These are phyloP conservation scores for Aegithalos caudatus DNA, from an alignment of 2,113 vertebrate species.

Conservation along the genomic window DNA sequence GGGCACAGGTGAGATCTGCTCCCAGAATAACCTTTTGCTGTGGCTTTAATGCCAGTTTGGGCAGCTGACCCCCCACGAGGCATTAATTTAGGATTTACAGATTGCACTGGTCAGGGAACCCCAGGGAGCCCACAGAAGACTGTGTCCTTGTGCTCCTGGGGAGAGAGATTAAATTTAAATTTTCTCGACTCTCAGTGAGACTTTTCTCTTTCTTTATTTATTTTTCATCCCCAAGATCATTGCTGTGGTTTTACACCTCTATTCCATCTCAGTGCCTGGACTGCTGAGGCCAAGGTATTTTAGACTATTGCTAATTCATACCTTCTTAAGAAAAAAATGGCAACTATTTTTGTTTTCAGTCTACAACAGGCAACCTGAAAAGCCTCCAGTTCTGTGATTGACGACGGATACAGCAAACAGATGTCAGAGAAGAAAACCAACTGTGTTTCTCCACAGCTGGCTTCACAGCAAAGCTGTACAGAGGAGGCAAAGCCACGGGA, in stretches of 20 bases:
- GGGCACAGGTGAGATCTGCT: constrained; percentile 4
- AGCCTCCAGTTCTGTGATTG: constrained; percentile 25
- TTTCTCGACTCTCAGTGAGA: not conserved
- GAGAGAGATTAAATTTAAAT: not conserved
- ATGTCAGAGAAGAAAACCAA: constrained; percentile 58
- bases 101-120: not conserved
- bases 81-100: constrained; percentile 16
- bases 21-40: not conserved
- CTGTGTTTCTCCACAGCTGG: constrained; percentile 53
- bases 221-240: not conserved
- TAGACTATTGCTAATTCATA: not conserved
- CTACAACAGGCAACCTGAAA: not conserved
- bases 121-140: not conserved
- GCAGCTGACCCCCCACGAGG: not conserved
- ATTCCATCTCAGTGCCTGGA: not conserved
- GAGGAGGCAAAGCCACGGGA: constrained; percentile 29
- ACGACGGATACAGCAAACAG: constrained; percentile 34
- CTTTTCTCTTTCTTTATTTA: not conserved
- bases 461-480: constrained; percentile 27
- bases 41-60: not conserved
- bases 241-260: not conserved
- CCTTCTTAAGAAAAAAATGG: not conserved
- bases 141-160: not conserved
- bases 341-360: not conserved
- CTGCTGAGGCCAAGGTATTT: not conserved